phyloP scores from a whole-genome alignment of 2,113 vertebrate species.

The Mola mola region DNA sequence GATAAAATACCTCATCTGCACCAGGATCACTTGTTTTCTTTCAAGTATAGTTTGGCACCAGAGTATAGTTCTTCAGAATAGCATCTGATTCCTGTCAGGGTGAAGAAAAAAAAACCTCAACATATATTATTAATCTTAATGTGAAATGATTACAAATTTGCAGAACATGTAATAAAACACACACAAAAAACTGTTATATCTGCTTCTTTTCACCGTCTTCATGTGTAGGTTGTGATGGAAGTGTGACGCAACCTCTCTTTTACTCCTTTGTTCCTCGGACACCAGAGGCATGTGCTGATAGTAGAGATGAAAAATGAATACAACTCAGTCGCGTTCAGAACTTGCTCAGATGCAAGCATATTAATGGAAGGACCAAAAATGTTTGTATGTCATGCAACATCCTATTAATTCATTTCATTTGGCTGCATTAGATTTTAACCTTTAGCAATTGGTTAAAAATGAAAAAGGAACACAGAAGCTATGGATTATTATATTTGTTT shows the following conservation, averaged over 20 bases:
- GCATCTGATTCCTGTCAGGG: constrained; percentile 2
- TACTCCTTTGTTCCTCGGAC: constrained; percentile 11
- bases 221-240: not conserved
- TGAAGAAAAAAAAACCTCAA: constrained; percentile 1
- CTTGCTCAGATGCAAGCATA: too few relatives aligned
- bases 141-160: not conserved
- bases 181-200: too few relatives aligned
- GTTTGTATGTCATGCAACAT: too few relatives aligned
- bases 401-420: not conserved
- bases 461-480: not conserved
- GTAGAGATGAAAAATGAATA: too few relatives aligned
- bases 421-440: not conserved
- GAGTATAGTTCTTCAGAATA: constrained; percentile 23
- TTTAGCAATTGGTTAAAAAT: not conserved
- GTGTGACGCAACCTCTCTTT: not conserved
- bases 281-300: constrained; percentile 6
- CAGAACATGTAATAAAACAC: constrained; percentile 3
- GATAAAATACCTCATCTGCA: not conserved
- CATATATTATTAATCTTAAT: constrained; percentile 3
- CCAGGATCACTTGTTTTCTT: not conserved
- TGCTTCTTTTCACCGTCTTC: too few relatives aligned
- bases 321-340: not conserved
- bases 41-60: constrained; percentile 23
- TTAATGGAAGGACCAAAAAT: too few relatives aligned
- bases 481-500: not conserved